These are phyloP conservation scores for Camponotus pennsylvanicus DNA, from an alignment of 1,140 invertebrate species.

Conservation along the genomic window DNA sequence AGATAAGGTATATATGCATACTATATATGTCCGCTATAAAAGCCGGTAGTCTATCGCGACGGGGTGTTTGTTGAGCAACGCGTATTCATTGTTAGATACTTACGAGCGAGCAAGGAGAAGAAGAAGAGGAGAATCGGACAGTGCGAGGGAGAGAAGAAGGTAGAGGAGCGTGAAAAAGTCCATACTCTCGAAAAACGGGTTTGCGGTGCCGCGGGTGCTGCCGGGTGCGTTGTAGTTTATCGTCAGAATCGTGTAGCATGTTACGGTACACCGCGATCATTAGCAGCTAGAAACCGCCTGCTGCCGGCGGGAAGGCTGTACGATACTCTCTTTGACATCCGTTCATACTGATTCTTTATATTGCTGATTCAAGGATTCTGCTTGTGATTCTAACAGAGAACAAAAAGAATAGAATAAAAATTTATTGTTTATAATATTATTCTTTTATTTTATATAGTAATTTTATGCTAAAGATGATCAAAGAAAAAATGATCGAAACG, in stretches of 20 bases:
- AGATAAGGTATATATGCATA: conserved; percentile 50
- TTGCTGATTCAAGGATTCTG: conserved; percentile 66
- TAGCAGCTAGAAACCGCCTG: conserved; percentile 75
- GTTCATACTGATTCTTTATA: conserved; percentile 53
- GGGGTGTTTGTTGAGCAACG: conserved; percentile 38
- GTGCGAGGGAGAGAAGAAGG: not conserved
- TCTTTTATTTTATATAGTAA: no score
- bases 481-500: no score
- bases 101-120: conserved; percentile 22
- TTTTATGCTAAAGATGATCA: no score
- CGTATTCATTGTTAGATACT: conserved; percentile 59
- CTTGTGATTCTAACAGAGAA: not conserved
- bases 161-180: conserved; percentile 65
- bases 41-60: conserved; percentile 49
- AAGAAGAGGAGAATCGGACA: conserved; percentile 15
- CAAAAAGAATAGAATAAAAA: conserved; percentile 3
- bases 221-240: conserved; percentile 72
- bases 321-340: conserved; percentile 73
- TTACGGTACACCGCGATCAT: conserved; percentile 77
- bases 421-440: conserved; percentile 10
- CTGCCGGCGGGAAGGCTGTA: conserved; percentile 67
- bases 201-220: conserved; percentile 72
- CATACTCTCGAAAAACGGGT: conserved; percentile 72
- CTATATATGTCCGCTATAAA: conserved; percentile 27
- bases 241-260: conserved; percentile 76